phyloP scores from a whole-genome alignment of 2,113 vertebrate species.

The Apodemus sylvaticus region DNA sequence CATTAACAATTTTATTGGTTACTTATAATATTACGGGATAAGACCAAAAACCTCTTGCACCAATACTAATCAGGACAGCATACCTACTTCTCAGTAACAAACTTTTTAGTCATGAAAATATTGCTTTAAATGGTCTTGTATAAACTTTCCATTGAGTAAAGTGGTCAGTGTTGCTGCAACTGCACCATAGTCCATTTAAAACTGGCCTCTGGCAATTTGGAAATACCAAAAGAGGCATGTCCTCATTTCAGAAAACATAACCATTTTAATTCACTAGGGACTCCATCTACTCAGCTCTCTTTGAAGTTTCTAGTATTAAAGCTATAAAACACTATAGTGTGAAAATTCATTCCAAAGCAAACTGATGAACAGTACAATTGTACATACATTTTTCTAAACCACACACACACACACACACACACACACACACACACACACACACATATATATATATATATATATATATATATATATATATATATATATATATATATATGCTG shows the following conservation, averaged over 20 bases:
- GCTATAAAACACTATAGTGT: not conserved
- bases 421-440: no score
- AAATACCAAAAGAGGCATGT: slow-evolving; percentile 3
- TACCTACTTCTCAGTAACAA: slow-evolving; percentile 49
- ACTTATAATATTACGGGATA: not conserved
- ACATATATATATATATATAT: no score
- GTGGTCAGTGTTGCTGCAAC: not conserved
- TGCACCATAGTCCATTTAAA: slow-evolving; percentile 16
- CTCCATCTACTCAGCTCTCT: not conserved
- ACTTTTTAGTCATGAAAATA: slow-evolving; percentile 36
- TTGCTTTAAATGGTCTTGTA: slow-evolving; percentile 9
- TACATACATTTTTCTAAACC: not conserved
- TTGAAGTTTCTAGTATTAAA: not conserved
- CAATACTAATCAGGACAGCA: not conserved
- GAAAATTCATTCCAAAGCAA: slow-evolving; percentile 30
- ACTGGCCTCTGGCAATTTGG: slow-evolving; percentile 27
- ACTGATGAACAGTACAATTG: slow-evolving; percentile 53
- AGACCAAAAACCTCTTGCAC: not conserved
- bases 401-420: no score
- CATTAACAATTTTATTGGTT: not conserved
- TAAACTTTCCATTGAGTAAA: slow-evolving; percentile 31
- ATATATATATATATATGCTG: no score
- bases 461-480: not conserved
- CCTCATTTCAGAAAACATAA: not conserved
- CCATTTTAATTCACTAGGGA: not conserved